A percentile compares a stretch with the other conserved stretches of the same genome.
Evolutionary conservation across 2,113 vertebrate genomes (phyloP).

Genomic region (Erythrolamprus reginae): DNA sequence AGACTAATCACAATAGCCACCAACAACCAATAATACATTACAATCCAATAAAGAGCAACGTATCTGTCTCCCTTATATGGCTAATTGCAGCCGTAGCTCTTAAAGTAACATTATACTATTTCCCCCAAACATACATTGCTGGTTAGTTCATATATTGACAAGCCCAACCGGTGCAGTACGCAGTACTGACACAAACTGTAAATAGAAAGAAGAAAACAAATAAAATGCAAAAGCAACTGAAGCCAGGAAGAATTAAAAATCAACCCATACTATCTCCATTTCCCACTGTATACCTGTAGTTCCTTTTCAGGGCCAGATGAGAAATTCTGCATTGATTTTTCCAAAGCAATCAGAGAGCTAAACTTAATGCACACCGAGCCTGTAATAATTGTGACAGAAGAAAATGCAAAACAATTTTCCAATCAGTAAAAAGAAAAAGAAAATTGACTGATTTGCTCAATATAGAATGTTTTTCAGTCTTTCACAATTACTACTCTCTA

Average conservation of each 20-base stretch:
- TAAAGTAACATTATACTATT: no score
- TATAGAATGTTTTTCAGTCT: conserved; percentile 21
- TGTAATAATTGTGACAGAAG: not conserved
- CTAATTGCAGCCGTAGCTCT: no score
- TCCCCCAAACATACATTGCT: no score
- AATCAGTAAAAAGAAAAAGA: conserved; percentile 3
- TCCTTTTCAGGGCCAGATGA: not conserved
- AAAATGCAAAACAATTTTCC: not conserved
- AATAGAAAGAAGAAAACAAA: not conserved
- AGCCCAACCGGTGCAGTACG: no score
- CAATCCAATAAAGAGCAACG: no score
- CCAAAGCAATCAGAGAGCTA: not conserved
- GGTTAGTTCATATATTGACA: no score
- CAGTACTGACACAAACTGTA: no score
- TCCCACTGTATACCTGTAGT: not conserved
- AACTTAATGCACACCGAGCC: not conserved
- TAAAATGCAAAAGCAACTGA: not conserved
- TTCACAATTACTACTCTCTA: conserved; percentile 45
- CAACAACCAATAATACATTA: no score
- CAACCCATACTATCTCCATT: not conserved
- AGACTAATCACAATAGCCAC: no score
- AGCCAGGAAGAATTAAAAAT: not conserved
- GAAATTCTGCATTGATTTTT: not conserved
- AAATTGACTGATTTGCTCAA: conserved; percentile 24
- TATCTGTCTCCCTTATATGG: no score